phyloP scores from a whole-genome alignment of 2,797 vertebrate genomes.

The Acanthornis magna region DNA sequence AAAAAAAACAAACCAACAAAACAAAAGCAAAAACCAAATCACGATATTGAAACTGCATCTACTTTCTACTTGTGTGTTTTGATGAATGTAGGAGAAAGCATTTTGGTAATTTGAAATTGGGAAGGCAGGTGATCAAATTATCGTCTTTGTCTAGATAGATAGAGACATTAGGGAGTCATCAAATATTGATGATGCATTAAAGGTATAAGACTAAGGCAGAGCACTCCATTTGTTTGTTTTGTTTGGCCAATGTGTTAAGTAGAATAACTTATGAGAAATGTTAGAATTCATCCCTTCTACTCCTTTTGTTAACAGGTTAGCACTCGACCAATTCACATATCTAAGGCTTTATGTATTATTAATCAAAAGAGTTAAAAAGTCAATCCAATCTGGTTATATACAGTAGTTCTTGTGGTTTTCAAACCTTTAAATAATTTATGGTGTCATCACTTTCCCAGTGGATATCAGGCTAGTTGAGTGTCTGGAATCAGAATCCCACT shows the following conservation, averaged over 20 bases:
- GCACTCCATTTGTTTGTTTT: conserved; percentile 60
- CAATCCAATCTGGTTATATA: conserved; percentile 80
- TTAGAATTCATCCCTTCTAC: conserved; percentile 67
- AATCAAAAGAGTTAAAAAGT: conserved; percentile 82
- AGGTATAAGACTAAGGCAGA: conserved; percentile 46
- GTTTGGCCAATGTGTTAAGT: conserved; percentile 67
- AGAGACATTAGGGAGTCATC: conserved; percentile 65
- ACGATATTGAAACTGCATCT: not conserved
- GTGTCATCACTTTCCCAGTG: conserved; percentile 75
- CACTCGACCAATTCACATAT: conserved; percentile 71
- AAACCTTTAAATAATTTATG: conserved; percentile 81
- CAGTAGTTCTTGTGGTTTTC: conserved; percentile 76
- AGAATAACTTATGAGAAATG: conserved; percentile 66
- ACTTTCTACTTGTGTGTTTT: not conserved
- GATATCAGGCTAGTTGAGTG: conserved; percentile 71
- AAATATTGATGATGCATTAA: conserved; percentile 74
- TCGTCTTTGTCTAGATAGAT: conserved; percentile 11
- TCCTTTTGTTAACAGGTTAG: conserved; percentile 75
- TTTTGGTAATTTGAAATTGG: not conserved
- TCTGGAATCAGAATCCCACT: conserved; percentile 73
- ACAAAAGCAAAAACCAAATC: not conserved
- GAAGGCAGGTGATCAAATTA: conserved; percentile 41
- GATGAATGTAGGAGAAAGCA: not conserved
- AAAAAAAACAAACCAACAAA: not conserved
- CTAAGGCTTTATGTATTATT: conserved; percentile 77